Evolutionary conservation across 2,113 vertebrate species (phyloP).

Genomic region (Agelaius phoeniceus): DNA sequence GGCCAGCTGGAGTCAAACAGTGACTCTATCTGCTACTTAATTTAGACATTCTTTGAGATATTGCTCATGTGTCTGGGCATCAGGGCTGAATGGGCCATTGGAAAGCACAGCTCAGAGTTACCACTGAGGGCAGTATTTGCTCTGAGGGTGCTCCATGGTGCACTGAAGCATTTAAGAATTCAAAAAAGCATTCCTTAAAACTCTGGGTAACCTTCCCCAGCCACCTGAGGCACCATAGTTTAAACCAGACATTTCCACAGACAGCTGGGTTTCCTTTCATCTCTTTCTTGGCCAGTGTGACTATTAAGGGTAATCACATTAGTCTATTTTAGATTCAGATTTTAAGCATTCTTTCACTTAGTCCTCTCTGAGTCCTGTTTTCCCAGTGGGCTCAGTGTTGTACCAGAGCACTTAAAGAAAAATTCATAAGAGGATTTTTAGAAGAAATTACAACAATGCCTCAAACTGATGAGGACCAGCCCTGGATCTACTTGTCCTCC

Average conservation of each 20-base stretch:
- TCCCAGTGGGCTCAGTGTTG: background rate
- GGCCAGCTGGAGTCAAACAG: background rate
- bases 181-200: background rate
- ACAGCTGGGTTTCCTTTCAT: background rate
- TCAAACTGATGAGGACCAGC: background rate
- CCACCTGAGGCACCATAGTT: background rate
- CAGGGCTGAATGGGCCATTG: background rate
- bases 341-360: background rate
- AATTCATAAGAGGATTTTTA: rapidly evolving
- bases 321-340: background rate
- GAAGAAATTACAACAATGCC: background rate
- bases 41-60: background rate
- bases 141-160: background rate
- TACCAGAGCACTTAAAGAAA: background rate
- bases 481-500: background rate
- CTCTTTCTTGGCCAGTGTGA: background rate
- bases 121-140: background rate
- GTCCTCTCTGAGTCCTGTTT: background rate
- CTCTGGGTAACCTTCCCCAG: background rate
- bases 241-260: background rate
- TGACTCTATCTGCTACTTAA: background rate
- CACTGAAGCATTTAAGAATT: background rate
- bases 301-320: background rate
- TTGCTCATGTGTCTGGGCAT: background rate
- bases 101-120: background rate